A percentile compares a stretch with the other conserved stretches of the same genome.
Conservation (phyloP, 2,888 invertebrate species). For the Drosophila tanythrix region DNA sequence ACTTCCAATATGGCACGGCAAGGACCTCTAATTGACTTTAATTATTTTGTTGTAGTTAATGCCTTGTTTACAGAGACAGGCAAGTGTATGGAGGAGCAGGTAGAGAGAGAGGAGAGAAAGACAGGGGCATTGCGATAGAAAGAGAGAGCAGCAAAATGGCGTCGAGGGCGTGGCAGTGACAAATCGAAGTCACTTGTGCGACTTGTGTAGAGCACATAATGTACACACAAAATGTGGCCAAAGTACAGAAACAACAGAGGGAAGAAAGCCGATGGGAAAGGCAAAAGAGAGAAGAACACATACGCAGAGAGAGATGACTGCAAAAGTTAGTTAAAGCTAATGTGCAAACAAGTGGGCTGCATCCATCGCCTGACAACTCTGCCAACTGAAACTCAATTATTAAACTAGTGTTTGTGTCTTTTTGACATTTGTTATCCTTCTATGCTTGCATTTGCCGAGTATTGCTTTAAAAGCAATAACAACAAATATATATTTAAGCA, state of each 20-base stretch:
- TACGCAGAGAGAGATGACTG: slow-evolving; percentile 6
- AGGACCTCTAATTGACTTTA: slow-evolving; percentile 81
- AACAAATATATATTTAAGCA: background rate
- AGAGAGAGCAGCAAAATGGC: slow-evolving; percentile 4
- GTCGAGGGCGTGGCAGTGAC: slow-evolving; percentile 46
- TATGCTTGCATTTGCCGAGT: background rate
- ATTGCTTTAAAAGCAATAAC: background rate
- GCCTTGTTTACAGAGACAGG: slow-evolving; percentile 69
- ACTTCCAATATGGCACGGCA: slow-evolving; percentile 58
- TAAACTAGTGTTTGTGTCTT: slow-evolving; percentile 71
- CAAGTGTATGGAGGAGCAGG: background rate
- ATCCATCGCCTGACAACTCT: slow-evolving; percentile 23
- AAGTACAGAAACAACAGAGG: background rate
- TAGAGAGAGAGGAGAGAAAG: background rate
- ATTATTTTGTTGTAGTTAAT: slow-evolving; percentile 81
- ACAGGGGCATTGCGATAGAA: background rate
- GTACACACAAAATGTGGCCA: slow-evolving; percentile 25
- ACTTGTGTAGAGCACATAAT: slow-evolving; percentile 28
- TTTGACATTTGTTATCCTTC: slow-evolving; percentile 27
- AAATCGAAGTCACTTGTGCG: slow-evolving; percentile 54
- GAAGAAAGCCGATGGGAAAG: background rate
- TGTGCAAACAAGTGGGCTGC: slow-evolving; percentile 53
- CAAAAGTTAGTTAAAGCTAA: slow-evolving; percentile 60
- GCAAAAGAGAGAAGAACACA: background rate
- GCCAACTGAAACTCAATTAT: slow-evolving; percentile 54